phyloP scores from a whole-genome alignment of 1,140 invertebrate genomes.

The Drosophila ironensis region DNA sequence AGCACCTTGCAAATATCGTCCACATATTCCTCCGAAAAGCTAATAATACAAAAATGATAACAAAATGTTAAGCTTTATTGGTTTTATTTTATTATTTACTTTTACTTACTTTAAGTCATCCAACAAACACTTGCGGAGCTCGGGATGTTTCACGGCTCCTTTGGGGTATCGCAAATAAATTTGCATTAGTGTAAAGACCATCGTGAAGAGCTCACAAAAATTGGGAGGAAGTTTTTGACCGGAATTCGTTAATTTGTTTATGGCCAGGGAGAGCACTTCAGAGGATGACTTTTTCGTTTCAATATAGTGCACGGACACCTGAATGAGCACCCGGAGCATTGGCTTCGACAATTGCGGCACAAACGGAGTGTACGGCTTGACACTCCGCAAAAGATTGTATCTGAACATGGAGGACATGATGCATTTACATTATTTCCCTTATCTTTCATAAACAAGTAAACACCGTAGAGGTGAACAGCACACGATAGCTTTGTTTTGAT shows the following conservation, averaged over 20 bases:
- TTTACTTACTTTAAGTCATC: slow-evolving; percentile 67
- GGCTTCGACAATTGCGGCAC: slow-evolving; percentile 69
- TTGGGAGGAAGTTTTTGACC: slow-evolving; percentile 74
- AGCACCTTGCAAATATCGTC: slow-evolving; percentile 77
- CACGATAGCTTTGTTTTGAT: background rate
- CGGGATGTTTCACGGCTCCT: slow-evolving; percentile 68
- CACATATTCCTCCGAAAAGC: slow-evolving; percentile 68
- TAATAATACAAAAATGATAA: slow-evolving; percentile 9
- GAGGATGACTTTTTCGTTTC: slow-evolving; percentile 75
- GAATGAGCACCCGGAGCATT: slow-evolving; percentile 71
- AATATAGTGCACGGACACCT: slow-evolving; percentile 80
- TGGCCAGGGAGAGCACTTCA: slow-evolving; percentile 71
- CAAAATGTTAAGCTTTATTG: background rate
- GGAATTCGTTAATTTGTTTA: slow-evolving; percentile 77
- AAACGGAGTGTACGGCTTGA: slow-evolving; percentile 52
- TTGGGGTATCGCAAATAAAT: slow-evolving; percentile 74
- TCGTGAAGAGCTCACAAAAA: slow-evolving; percentile 79
- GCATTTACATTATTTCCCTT: background rate
- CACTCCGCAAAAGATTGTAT: slow-evolving; percentile 55
- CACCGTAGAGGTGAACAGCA: background rate
- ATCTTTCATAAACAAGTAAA: slow-evolving; percentile 6
- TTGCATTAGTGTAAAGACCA: slow-evolving; percentile 77
- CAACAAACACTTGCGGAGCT: slow-evolving; percentile 64
- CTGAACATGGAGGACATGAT: slow-evolving; percentile 63
- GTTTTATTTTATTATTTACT: background rate